Base-by-base conservation (phyloP, 2,113 vertebrate genomes). In the Pseudopodoces humilis region DNA sequence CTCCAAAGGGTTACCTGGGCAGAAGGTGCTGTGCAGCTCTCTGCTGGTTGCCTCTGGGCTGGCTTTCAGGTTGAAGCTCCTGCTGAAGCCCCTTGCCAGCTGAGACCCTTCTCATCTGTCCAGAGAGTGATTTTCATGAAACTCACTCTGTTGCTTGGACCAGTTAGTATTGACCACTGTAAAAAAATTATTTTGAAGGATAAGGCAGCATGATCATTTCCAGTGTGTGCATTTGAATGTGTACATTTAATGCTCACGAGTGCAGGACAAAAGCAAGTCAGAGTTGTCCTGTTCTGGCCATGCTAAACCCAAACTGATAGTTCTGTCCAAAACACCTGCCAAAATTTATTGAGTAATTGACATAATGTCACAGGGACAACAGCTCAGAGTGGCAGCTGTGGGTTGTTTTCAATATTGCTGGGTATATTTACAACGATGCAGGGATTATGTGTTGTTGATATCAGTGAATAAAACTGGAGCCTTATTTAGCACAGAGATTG, bases 21-120 rank as follows among this genome's bases (percentile, higher is more conserved):
- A 15, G 23, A 46, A 69, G 49, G 21, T 5, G 2, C 30, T 16
- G 2, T 0, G 0, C 39, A 33, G 31, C 47, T 55, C 22, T n/a
- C 28, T 83, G 24, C n/a, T 13, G 24, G 33, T 46, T 69, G 15
- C 31, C 31, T 23, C 0, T 27, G 11, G 18, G 2, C 46, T 75
- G 46, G 7, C 37, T n/a, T 65, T 2, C 17, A 69, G 35, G 23
- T 15, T 50, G 30, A 39, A 62, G 27, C 31, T 78, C 22, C 1
- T 53, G 46, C 60, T 62, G 50, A 82, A 78, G 37, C 23, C 24
- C 13, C 31, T 93, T 56, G 50, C 50, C 46, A 60, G 3, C 37
- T 47, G 20, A 69, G 21, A 3, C 12, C 35, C 27, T 74, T 84
- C 4, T 16, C 12, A 18, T 43, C 47, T 53, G 10, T 75, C 52